Conservation (phyloP, 35 echinoderm and acorn worm genomes). For the Heliocidaris tuberculata region DNA sequence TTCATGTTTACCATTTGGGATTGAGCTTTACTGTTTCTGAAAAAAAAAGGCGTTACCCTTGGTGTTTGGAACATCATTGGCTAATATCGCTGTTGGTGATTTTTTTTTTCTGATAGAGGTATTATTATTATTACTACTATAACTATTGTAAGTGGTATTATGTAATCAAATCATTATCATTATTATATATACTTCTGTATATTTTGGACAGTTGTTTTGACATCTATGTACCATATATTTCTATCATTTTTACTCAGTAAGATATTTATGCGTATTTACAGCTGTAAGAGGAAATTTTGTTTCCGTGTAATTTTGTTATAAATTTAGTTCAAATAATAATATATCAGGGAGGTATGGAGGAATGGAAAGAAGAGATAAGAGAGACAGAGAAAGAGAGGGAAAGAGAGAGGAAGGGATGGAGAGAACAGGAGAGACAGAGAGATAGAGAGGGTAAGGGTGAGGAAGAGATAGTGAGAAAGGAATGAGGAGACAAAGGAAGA, state of each 20-base stretch:
- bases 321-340: not conserved
- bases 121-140: conserved; percentile 17
- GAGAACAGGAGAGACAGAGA: not conserved
- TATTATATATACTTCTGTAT: conserved; percentile 46
- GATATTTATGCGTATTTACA: conserved; percentile 50
- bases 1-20: conserved; percentile 30
- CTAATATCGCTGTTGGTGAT: not conserved
- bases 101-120: conserved; percentile 24
- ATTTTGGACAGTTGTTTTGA: conserved; percentile 52
- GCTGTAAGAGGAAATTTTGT: not conserved
- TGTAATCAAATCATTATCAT: conserved; percentile 24
- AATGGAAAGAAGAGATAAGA: too few relatives aligned
- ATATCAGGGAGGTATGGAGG: not conserved
- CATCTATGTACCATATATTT: conserved; percentile 46
- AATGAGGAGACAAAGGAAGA: not conserved
- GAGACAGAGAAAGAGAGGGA: too few relatives aligned
- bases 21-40: conserved; percentile 22
- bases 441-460: not conserved
- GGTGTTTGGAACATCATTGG: not conserved
- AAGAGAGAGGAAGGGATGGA: not conserved
- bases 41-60: conserved; percentile 17
- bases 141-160: not conserved
- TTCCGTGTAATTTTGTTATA: not conserved
- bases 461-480: not conserved
- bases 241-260: conserved; percentile 52